Evolutionary conservation across 2,113 vertebrate species (phyloP).

Genomic region (Spea bombifrons): DNA sequence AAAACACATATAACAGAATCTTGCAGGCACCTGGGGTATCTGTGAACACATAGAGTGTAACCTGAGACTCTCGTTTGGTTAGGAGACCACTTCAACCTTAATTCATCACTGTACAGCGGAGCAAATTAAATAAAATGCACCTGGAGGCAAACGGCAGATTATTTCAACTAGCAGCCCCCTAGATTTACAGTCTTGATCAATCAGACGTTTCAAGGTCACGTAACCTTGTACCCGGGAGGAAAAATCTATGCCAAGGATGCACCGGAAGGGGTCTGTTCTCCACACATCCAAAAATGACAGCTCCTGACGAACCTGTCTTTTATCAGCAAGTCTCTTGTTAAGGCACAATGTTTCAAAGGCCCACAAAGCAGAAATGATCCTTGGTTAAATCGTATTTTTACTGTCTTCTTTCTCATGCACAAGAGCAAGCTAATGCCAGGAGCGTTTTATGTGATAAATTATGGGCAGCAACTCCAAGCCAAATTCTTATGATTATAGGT

Average conservation of each 20-base stretch:
- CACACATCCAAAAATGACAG: too few relatives aligned
- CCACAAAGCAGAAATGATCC: background rate
- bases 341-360: background rate
- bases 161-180: slow-evolving; percentile 24
- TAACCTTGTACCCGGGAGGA: background rate
- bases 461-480: slow-evolving; percentile 34
- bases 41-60: slow-evolving; percentile 16
- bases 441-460: slow-evolving; percentile 36
- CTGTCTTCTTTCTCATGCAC: slow-evolving; percentile 10
- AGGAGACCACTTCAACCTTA: slow-evolving; percentile 10
- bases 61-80: slow-evolving; percentile 10
- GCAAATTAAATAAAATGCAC: slow-evolving; percentile 29
- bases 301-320: background rate
- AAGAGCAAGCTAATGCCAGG: slow-evolving; percentile 19
- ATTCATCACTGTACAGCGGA: slow-evolving; percentile 28
- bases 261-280: too few relatives aligned
- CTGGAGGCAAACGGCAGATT: slow-evolving; percentile 14
- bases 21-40: background rate
- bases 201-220: slow-evolving; percentile 29
- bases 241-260: too few relatives aligned
- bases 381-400: slow-evolving; percentile 19
- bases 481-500: slow-evolving; percentile 39
- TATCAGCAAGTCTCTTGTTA: background rate
- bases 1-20: slow-evolving; percentile 1
- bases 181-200: slow-evolving; percentile 13